phyloP scores from a whole-genome alignment of 2,797 vertebrate genomes.

The Pantherophis vulpinus region DNA sequence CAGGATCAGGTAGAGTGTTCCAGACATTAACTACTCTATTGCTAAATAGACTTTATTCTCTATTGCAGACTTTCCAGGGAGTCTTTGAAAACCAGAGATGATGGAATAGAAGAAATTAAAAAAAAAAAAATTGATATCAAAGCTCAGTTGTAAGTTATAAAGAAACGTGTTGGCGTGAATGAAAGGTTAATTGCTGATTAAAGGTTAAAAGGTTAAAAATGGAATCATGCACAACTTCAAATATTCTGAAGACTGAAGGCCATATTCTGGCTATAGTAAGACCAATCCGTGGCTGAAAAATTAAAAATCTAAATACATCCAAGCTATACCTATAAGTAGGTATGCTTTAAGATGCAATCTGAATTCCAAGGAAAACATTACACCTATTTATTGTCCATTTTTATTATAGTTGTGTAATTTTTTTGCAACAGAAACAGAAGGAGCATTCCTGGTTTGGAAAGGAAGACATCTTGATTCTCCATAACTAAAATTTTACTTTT shows the following conservation, averaged over 20 bases:
- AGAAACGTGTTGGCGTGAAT: neutral
- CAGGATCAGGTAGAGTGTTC: no score
- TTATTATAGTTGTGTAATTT: neutral
- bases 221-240: neutral
- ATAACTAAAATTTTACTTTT: neutral
- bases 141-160: neutral
- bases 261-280: neutral
- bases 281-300: neutral
- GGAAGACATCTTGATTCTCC: neutral
- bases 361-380: neutral
- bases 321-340: neutral
- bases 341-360: neutral
- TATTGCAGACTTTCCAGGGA: neutral
- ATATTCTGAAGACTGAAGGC: neutral
- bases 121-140: neutral
- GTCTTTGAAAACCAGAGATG: neutral
- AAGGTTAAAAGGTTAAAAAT: no score
- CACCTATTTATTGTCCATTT: neutral
- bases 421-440: neutral
- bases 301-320: neutral
- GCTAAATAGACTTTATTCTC: no score
- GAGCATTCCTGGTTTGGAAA: neutral
- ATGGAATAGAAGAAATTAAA: neutral
- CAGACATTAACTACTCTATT: no score
- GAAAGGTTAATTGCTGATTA: no score